Evolutionary conservation across 2,113 vertebrate species (phyloP), one percentile per base, ranked within the genome.

Genomic region (Agapornis roseicollis): DNA sequence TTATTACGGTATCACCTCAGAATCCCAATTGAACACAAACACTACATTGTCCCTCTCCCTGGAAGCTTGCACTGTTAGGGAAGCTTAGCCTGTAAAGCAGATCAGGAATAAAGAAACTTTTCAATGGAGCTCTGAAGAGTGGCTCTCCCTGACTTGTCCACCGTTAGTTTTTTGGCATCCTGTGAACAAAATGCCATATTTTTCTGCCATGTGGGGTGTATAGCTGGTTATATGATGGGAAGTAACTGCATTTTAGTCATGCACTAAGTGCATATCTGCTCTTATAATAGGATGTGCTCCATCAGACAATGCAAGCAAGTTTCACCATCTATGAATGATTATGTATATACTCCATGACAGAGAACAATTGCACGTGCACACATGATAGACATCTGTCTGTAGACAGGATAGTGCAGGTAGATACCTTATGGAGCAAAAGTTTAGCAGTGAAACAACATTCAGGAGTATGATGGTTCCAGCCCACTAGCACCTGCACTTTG

Each of bases 341-440:
- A 42, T 52, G 15, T 9, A 17, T 14, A 11, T n/a, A 49, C 7
- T 70, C 42, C n/a, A 7, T 17, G 46, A 39, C 27, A n/a, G 41
- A 79, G 70, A 76, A 76, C 13, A 25, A 64, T 12, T 68, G 33
- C 17, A 12, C 15, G n/a, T 50, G 61, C 19, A 41, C 47, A 68
- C 47, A 55, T 1, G 1, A 19, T 0, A 76, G 52, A 47, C 13
- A 24, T 5, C 41, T 0, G 2, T 27, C 15, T 47, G 4, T 23
- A 47, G 11, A 33, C 5, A 76, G 20, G 39, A 46, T 17, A 46
- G 8, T 25, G 14, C 17, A 35, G 41, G 39, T 19, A 65, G 41
- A 69, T 24, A 78, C 77, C 11, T 74, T 61, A 66, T 1, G 3
- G 31, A 87, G 47, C 17, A 63, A 56, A 86, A 85, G 9, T 19